phyloP scores from a whole-genome alignment of 2,113 vertebrate genomes.

The Sylvilagus bachmani region DNA sequence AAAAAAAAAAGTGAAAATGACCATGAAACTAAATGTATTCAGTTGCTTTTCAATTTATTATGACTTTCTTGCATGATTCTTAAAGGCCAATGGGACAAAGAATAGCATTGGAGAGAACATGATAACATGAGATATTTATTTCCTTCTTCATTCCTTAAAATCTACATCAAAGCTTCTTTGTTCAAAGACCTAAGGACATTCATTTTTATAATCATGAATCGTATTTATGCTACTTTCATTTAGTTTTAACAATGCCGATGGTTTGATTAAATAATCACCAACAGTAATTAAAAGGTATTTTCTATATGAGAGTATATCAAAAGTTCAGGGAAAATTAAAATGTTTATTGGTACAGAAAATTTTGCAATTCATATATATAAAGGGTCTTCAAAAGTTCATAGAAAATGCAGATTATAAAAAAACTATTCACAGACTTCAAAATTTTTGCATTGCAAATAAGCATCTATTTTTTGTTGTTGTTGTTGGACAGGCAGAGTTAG shows the following conservation, averaged over 20 bases:
- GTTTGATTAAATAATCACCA: slow-evolving; percentile 40
- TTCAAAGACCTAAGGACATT: background rate
- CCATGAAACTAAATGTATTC: background rate
- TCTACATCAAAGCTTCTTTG: background rate
- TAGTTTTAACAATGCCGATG: background rate
- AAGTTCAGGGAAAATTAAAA: too few species aligned
- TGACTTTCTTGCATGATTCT: slow-evolving; percentile 17
- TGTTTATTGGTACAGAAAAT: too few species aligned
- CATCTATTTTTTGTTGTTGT: too few species aligned
- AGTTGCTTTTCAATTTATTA: background rate
- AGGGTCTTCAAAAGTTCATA: too few species aligned
- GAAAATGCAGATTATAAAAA: too few species aligned
- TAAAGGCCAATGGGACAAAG: background rate
- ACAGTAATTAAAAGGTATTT: background rate
- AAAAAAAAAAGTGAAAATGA: slow-evolving; percentile 16
- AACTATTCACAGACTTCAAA: too few species aligned
- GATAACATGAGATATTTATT: background rate
- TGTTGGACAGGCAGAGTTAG: too few species aligned
- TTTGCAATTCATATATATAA: too few species aligned
- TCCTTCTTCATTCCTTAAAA: slow-evolving; percentile 37
- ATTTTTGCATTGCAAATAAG: too few species aligned
- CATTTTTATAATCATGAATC: background rate
- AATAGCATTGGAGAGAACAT: background rate
- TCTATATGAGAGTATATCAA: background rate
- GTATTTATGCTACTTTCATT: slow-evolving; percentile 9